Evolutionary conservation across 2,113 vertebrate genomes (phyloP).

Genomic region (human): DNA sequence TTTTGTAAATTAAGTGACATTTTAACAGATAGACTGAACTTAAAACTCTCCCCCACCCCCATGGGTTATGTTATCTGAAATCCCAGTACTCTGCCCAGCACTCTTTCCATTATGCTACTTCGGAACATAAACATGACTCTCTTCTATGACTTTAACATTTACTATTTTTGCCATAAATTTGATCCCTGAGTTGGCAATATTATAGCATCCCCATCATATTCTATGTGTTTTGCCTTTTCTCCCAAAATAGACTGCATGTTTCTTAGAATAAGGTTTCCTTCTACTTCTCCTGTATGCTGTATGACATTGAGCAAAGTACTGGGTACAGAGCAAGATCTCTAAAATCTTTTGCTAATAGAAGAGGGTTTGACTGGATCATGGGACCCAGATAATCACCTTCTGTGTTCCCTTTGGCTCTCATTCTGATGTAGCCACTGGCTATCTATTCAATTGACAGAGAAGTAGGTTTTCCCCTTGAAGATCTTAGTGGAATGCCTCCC

Average conservation of each 20-base stretch:
- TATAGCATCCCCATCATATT: not conserved
- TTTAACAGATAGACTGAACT: no score
- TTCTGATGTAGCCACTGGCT: not conserved
- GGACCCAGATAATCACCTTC: not conserved
- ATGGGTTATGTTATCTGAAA: no score
- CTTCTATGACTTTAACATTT: not conserved
- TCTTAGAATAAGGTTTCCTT: not conserved
- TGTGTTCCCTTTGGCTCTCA: not conserved
- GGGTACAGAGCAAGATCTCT: not conserved
- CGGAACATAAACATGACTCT: conserved; percentile 14
- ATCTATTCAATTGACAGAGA: not conserved
- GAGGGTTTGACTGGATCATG: not conserved
- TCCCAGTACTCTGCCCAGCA: not conserved
- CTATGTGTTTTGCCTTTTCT: not conserved
- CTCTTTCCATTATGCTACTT: not conserved
- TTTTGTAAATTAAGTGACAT: no score
- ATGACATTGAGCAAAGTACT: not conserved
- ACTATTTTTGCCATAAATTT: conserved; percentile 13
- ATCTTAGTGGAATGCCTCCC: not conserved
- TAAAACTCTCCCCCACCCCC: no score
- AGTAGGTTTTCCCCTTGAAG: not conserved
- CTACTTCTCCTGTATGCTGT: not conserved
- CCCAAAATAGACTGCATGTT: not conserved
- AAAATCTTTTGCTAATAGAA: not conserved
- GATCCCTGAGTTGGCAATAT: not conserved